phyloP scores from a whole-genome alignment of 2,113 vertebrate genomes.

The Anolis sagrei region DNA sequence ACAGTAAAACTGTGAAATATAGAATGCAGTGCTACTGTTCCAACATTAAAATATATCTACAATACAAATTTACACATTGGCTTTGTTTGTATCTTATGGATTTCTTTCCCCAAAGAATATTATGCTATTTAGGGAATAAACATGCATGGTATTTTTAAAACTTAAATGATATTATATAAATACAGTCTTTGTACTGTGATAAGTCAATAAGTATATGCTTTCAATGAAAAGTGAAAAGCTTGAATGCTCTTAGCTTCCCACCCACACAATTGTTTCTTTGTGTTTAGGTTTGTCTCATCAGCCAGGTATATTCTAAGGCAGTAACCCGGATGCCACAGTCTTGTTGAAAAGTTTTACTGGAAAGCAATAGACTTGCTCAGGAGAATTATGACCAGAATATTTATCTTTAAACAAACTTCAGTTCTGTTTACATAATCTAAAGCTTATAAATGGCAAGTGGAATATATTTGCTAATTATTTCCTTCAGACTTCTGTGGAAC shows the following conservation, averaged over 20 bases:
- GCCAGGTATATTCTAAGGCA: neutral
- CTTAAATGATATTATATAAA: neutral
- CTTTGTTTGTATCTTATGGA: neutral
- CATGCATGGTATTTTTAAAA: neutral
- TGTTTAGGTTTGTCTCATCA: neutral
- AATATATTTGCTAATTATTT: neutral
- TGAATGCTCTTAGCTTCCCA: neutral
- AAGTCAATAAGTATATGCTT: neutral
- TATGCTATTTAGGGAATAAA: neutral
- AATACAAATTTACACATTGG: neutral
- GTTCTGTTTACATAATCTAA: neutral
- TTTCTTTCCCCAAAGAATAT: neutral
- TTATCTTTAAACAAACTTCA: constrained; percentile 13
- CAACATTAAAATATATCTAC: neutral
- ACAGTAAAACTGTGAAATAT: neutral
- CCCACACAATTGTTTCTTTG: constrained; percentile 8
- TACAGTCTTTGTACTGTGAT: neutral
- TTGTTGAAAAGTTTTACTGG: neutral
- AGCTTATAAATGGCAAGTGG: constrained; percentile 6
- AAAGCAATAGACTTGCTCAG: neutral
- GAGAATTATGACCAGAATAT: neutral
- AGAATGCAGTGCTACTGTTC: neutral
- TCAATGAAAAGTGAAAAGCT: neutral
- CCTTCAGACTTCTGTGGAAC: neutral
- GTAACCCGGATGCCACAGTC: neutral